Evolutionary conservation across 92 coral and sea anemone species (phyloP).

Genomic region (Scolanthus callimorphus): DNA sequence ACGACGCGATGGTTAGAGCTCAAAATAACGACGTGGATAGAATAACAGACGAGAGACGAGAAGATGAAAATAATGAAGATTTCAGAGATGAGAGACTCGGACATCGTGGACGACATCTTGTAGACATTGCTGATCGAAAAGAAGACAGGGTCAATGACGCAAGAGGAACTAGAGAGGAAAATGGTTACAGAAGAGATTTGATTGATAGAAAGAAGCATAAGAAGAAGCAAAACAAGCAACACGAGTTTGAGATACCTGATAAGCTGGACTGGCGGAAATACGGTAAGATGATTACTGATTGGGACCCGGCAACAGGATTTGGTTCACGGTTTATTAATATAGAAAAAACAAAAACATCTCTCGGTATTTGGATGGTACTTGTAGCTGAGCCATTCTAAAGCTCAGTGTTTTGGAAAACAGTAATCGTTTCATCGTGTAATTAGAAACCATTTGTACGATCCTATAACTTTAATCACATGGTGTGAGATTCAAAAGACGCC

Average conservation of each 20-base stretch:
- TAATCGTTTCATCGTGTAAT: no score
- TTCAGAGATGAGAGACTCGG: background rate
- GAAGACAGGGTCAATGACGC: background rate
- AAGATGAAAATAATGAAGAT: slow-evolving; percentile 5
- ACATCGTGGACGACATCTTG: background rate
- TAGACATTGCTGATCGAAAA: background rate
- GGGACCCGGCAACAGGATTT: no score
- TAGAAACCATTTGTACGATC: no score
- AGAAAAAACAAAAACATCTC: no score
- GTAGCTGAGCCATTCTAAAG: no score
- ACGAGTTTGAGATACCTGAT: slow-evolving; percentile 51
- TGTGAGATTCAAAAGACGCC: no score
- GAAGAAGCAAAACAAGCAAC: slow-evolving; percentile 3
- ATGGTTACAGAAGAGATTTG: background rate
- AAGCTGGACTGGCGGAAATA: slow-evolving; percentile 88
- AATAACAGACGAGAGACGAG: background rate
- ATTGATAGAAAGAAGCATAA: slow-evolving; percentile 3
- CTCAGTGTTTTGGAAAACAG: no score
- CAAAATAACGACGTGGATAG: background rate
- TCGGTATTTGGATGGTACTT: no score
- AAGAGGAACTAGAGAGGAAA: background rate
- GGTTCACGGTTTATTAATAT: no score
- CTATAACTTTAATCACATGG: no score
- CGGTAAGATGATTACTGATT: no score
- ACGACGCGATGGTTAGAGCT: background rate